phyloP scores from a whole-genome alignment of 2,113 vertebrate species.

The Dromas ardeola region DNA sequence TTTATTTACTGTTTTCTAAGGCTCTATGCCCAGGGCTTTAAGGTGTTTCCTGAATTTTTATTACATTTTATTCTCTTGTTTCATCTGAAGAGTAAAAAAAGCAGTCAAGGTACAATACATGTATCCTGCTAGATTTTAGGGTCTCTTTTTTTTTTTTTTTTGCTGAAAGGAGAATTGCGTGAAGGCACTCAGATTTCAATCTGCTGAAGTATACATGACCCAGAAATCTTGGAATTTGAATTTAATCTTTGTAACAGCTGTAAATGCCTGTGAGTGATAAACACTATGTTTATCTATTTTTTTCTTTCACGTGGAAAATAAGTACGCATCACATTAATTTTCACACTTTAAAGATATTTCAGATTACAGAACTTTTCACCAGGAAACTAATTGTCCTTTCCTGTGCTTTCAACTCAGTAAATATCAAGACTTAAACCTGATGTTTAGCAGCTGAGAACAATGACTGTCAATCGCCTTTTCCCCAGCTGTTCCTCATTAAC shows the following conservation, averaged over 20 bases:
- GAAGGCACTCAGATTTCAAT: conserved; percentile 54
- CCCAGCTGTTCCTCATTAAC: conserved; percentile 25
- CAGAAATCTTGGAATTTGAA: conserved; percentile 42
- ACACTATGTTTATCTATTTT: not conserved
- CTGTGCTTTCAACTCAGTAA: not conserved
- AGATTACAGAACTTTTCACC: not conserved
- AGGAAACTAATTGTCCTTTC: not conserved
- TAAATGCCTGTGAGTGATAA: not conserved
- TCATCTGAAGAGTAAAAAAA: conserved; percentile 53
- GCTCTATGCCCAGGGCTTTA: conserved; percentile 42
- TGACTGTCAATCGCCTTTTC: not conserved
- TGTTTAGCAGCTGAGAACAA: not conserved
- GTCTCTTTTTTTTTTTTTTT: conserved; percentile 32
- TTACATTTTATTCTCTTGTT: conserved; percentile 59
- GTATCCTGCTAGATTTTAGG: conserved; percentile 41
- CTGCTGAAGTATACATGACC: conserved; percentile 34
- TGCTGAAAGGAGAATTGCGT: conserved; percentile 27
- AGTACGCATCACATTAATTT: not conserved
- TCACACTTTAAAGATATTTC: not conserved
- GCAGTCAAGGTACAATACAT: not conserved
- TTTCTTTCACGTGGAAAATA: not conserved
- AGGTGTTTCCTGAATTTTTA: conserved; percentile 59
- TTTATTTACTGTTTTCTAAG: conserved; percentile 48
- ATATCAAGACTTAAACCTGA: not conserved
- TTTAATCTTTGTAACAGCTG: conserved; percentile 28